Evolutionary conservation across 2,888 invertebrate genomes (phyloP), one percentile per base, ranked within the genome.

Genomic region (Xylocampa areola): DNA sequence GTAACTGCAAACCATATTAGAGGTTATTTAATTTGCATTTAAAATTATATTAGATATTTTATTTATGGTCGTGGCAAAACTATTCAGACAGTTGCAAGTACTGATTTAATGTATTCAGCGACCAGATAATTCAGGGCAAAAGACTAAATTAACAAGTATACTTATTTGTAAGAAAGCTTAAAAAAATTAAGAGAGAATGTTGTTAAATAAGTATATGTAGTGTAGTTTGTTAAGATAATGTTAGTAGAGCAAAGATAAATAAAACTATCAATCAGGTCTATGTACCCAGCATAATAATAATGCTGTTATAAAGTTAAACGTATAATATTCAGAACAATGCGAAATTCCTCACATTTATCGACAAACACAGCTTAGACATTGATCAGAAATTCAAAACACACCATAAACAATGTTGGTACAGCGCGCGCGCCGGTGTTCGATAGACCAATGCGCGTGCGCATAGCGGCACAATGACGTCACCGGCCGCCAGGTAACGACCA

Each of bases 391-490:
- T 68, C 73, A 67, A 47, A 65, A 64, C 69, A 64, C 62, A 44
- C 47, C 61, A 53, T 60, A 65, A 69, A 76, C 60, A 68, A 55
- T 47, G 57, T 59, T 32, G 11, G 13, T 30, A 37, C 21, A 49
- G 36, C 19, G 48, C 25, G 35, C 48, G 32, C 41, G 52, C 30
- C 23, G 35, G 25, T 35, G 47, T 27, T 63, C 35, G 53, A 44
- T 65, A 54, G 63, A 52, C 43, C 45, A 58, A 50, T 73, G 81
- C 76, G 79, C 80, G 68, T 55, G 83, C 84, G 84, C 87, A 88
- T 88, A 81, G 80, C 82, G 79, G 72, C 49, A 52, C 51, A 73
- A 63, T 89, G 88, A 89, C 89, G 89, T 88, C 88, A 89, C 70
- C 50, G 43, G 43, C 36, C 59, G 10, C 37, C 68, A 60, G 52